Evolutionary conservation across 2,888 invertebrate genomes (phyloP).

Genomic region (Chrysomela aeneicollis): DNA sequence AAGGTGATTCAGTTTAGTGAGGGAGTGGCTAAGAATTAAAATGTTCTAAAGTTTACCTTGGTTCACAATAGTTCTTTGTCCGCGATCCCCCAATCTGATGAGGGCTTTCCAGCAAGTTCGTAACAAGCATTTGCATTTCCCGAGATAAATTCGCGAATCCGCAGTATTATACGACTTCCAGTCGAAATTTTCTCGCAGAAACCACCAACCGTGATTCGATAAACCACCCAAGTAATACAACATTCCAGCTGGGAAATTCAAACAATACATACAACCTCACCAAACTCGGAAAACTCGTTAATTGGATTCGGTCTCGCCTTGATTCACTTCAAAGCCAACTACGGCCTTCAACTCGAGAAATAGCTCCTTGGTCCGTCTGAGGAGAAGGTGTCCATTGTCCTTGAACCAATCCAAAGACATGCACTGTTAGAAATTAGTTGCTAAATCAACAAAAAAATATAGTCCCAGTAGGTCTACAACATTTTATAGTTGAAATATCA

Average conservation of each 20-base stretch:
- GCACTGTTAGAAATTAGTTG: too few species aligned
- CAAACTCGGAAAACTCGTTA: constrained; percentile 1
- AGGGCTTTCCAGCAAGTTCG: neutral
- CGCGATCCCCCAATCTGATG: neutral
- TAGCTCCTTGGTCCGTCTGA: neutral
- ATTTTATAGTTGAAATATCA: too few species aligned
- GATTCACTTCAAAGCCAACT: constrained; percentile 6
- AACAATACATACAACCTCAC: constrained; percentile 13
- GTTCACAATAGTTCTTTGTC: too few species aligned
- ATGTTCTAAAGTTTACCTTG: too few species aligned
- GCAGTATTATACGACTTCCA: neutral
- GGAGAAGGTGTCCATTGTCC: neutral
- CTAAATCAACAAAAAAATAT: too few species aligned
- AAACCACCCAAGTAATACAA: constrained; percentile 2
- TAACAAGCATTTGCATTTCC: neutral
- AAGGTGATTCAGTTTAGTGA: too few species aligned
- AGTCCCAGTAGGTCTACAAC: too few species aligned
- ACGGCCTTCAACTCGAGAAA: neutral
- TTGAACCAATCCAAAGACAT: too few species aligned
- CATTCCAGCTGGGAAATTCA: constrained; percentile 1
- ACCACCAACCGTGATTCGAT: constrained; percentile 10
- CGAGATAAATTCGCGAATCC: neutral
- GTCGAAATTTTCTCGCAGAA: neutral
- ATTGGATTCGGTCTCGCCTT: constrained; percentile 20
- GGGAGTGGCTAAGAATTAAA: too few species aligned